phyloP scores from a whole-genome alignment of 1,140 invertebrate genomes.

The Drosophila kepulauana region DNA sequence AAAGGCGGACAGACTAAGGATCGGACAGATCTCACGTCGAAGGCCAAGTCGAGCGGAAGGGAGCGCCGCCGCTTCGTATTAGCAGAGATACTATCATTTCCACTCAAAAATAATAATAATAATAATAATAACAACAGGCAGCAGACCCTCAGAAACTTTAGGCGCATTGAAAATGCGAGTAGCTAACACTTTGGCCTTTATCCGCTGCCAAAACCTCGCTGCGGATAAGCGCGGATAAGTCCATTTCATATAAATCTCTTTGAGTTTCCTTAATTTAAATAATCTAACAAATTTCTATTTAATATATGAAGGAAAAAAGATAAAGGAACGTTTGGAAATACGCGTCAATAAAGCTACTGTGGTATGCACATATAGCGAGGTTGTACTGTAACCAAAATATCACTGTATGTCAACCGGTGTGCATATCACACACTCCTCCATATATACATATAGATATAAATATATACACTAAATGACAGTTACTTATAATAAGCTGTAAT shows the following conservation, averaged over 20 bases:
- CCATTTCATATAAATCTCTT: not conserved
- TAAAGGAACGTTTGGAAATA: no score
- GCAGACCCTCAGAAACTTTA: constrained; percentile 4
- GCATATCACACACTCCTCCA: no score
- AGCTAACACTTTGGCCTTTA: not conserved
- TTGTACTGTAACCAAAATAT: no score
- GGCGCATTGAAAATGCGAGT: constrained; percentile 25
- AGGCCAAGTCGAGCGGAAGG: constrained; percentile 54
- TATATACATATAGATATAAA: no score
- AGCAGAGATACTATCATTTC: constrained; percentile 66
- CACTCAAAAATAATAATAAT: constrained; percentile 58
- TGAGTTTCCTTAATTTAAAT: no score
- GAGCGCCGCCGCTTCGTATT: constrained; percentile 59
- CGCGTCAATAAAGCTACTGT: no score
- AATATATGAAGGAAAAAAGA: no score
- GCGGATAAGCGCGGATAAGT: constrained; percentile 12
- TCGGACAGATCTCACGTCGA: constrained; percentile 27
- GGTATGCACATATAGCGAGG: no score
- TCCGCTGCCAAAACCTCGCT: not conserved
- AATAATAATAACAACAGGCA: constrained; percentile 52
- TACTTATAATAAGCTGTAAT: no score
- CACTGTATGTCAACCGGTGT: no score
- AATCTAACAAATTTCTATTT: no score
- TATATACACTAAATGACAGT: no score
- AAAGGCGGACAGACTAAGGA: not conserved